Evolutionary conservation across 2,113 vertebrate genomes (phyloP), one percentile per base, ranked within the genome.

Genomic region (Sula dactylatra): DNA sequence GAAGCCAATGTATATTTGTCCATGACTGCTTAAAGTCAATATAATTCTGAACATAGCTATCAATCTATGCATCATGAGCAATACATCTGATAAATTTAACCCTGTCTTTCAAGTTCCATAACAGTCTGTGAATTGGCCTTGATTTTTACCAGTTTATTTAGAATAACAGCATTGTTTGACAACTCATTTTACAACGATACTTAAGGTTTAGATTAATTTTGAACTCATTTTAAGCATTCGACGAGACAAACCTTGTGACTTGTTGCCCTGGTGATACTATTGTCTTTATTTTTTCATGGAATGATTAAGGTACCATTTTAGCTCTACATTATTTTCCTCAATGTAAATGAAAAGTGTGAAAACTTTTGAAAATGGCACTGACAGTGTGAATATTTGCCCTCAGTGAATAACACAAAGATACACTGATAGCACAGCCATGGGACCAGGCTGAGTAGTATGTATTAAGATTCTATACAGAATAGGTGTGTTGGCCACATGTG

Each of bases 1-100:
- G 94, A 95, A 96, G 82, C 84, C 92, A 94, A 42, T 77, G 71
- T 82, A 14, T 93, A 88, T 93, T 96, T 97, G 93, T 73, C 85
- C 64, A 45, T 62, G 87, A 80, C 36, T 88, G 58, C 87, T 79
- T 72, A 92, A 94, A 94, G 87, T 38, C 85, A 83, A 11, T 86
- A 80, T 64, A 67, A 73, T 92, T 80, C 74, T 93, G 78, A 91
- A 87, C 90, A 88, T 32, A 88, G 92, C 36, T 61, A 69, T 82
- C 87, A 80, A 69, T 73, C 92, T 61, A 32, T 65, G 84, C 58
- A 90, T 70, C 44, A 25, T 29, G 70, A 96, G 66, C 73, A 82
- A n/a, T 44, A 49, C 45, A 86, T 77, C 85, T 76, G 45, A 95
- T 81, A 82, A 88, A 88, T 81, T 77, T 90, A 92, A 80, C 62